Evolutionary conservation across 1,140 invertebrate species (phyloP).

Genomic region (Drosophila sechellia): DNA sequence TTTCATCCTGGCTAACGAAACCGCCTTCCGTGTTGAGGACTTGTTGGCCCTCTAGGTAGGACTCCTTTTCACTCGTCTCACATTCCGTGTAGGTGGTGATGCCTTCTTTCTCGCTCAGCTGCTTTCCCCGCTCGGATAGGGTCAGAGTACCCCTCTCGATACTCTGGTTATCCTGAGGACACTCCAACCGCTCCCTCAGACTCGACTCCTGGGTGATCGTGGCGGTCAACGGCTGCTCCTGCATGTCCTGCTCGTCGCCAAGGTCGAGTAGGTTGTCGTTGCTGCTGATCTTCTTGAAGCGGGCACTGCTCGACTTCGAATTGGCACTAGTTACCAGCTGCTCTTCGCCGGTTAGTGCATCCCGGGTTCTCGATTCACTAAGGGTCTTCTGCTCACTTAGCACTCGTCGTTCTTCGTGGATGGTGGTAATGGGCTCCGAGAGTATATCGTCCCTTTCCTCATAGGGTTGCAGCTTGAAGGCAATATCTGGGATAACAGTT

Average conservation of each 20-base stretch:
- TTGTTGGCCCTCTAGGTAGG: constrained; percentile 67
- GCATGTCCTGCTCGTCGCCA: constrained; percentile 58
- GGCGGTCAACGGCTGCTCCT: constrained; percentile 80
- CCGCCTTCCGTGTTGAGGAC: constrained; percentile 27
- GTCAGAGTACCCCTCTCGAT: constrained; percentile 82
- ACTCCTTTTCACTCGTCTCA: constrained; percentile 69
- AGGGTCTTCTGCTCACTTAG: constrained; percentile 69
- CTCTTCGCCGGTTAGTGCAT: constrained; percentile 68
- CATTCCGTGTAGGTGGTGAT: constrained; percentile 69
- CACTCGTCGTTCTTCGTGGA: constrained; percentile 72
- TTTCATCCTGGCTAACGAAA: constrained; percentile 2
- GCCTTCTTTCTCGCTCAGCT: constrained; percentile 59
- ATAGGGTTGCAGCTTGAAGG: constrained; percentile 76
- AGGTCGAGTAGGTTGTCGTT: constrained; percentile 78
- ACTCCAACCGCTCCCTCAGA: constrained; percentile 71
- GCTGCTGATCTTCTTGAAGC: constrained; percentile 81
- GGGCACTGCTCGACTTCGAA: constrained; percentile 72
- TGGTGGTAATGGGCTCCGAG: constrained; percentile 41
- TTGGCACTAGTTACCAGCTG: constrained; percentile 74
- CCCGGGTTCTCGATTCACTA: constrained; percentile 65
- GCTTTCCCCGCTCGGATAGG: constrained; percentile 83
- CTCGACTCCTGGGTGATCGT: constrained; percentile 77
- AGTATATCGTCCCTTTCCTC: constrained; percentile 35
- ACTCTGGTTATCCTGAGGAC: constrained; percentile 84
- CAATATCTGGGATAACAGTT: constrained; percentile 38